A percentile compares a stretch with the other conserved stretches of the same genome.
Evolutionary conservation across 2,888 invertebrate genomes (phyloP).

Genomic region (Cylindroiulus punctatus): DNA sequence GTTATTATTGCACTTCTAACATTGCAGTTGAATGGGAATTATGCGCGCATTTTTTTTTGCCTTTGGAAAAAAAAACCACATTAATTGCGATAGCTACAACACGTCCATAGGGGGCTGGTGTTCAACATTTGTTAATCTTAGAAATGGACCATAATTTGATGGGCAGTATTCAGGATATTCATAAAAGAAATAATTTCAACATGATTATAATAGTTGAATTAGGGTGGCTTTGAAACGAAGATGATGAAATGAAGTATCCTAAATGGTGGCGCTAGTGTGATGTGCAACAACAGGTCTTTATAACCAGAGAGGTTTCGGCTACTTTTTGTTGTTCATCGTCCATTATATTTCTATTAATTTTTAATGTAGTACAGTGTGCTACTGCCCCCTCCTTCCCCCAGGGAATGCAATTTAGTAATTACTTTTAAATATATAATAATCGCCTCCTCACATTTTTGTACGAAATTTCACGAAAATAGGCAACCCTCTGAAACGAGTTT

Average conservation of each 20-base stretch:
- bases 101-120: neutral
- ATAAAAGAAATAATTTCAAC: conserved; percentile 29
- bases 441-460: neutral
- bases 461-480: neutral
- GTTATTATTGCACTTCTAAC: neutral
- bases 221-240: neutral
- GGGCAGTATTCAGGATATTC: neutral
- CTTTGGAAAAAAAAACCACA: neutral
- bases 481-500: neutral
- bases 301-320: neutral
- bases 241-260: neutral
- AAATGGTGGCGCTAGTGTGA: neutral
- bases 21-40: neutral
- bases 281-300: neutral
- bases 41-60: neutral
- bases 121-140: neutral
- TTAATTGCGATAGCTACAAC: neutral
- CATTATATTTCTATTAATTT: conserved; percentile 22
- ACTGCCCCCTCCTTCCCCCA: neutral
- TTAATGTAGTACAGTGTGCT: conserved; percentile 7
- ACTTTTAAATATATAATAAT: neutral
- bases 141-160: neutral
- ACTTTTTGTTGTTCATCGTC: conserved; percentile 33
- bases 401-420: neutral
- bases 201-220: neutral